Conservation (phyloP, 2,888 invertebrate species). For the Nemotelus nigrinus region DNA sequence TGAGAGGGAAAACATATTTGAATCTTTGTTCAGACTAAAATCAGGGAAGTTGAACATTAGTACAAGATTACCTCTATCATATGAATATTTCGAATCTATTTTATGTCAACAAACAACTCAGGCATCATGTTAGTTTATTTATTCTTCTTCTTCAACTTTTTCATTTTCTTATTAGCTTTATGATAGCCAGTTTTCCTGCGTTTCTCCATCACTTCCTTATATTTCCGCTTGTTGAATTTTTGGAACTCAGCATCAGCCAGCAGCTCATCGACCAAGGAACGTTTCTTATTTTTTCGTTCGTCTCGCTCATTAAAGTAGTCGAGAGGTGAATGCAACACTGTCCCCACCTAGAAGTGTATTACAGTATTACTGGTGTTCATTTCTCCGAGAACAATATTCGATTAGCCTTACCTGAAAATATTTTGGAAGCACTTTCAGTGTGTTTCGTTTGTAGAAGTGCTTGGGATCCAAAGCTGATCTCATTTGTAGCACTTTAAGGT, state of each 20-base stretch:
- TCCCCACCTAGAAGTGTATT: conserved; percentile 71
- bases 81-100: too few species aligned
- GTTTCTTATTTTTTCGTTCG: conserved; percentile 86
- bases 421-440: conserved; percentile 86
- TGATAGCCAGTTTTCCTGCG: conserved; percentile 76
- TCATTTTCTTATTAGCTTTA: conserved; percentile 79
- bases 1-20: too few species aligned
- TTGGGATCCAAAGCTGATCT: conserved; percentile 91
- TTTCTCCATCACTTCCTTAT: conserved; percentile 78
- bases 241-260: conserved; percentile 88
- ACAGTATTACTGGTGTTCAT: conserved; percentile 14
- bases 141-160: conserved; percentile 66
- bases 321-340: conserved; percentile 82
- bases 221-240: conserved; percentile 82
- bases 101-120: too few species aligned
- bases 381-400: neutral
- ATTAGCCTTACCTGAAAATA: conserved; percentile 81
- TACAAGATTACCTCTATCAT: too few species aligned
- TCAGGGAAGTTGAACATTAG: too few species aligned
- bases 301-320: conserved; percentile 88
- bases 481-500: conserved; percentile 91
- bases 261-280: conserved; percentile 92
- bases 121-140: conserved; percentile 38
- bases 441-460: conserved; percentile 94
- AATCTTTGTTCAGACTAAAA: too few species aligned